Conservation (phyloP, 2,797 vertebrate genomes). For the Sebastes steindachneri region DNA sequence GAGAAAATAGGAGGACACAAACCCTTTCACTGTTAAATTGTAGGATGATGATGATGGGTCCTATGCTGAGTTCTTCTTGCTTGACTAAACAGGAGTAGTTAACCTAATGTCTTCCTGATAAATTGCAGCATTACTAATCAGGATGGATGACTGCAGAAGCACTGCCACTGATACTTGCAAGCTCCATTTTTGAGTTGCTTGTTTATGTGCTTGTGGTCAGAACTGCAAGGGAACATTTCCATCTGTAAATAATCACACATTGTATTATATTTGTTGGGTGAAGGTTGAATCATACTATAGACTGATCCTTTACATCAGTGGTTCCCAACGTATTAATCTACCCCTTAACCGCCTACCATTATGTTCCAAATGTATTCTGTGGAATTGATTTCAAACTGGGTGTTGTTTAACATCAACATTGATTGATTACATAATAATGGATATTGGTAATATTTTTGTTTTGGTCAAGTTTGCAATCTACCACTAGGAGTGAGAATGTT, state of each 20-base stretch:
- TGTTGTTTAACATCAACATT: neutral
- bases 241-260: constrained; percentile 42
- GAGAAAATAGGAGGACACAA: constrained; percentile 1
- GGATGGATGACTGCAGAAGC: constrained; percentile 11
- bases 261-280: neutral
- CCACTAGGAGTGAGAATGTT: neutral
- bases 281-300: neutral
- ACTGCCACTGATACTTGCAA: constrained; percentile 22
- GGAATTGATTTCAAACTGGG: neutral
- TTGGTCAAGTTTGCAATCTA: neutral
- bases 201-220: constrained; percentile 16
- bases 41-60: constrained; percentile 19
- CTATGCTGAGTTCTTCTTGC: constrained; percentile 16
- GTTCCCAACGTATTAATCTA: neutral
- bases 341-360: too few relatives aligned
- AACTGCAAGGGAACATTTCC: constrained; percentile 30
- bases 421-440: neutral
- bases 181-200: neutral
- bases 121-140: constrained; percentile 38
- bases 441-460: neutral
- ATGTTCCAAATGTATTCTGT: neutral
- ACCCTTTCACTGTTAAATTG: constrained; percentile 22
- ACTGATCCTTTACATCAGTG: neutral
- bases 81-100: constrained; percentile 37
- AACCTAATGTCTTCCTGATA: constrained; percentile 37